These are phyloP conservation scores for Charanyca ferruginea DNA, from an alignment of 2,888 invertebrate genomes.

Conservation along the genomic window DNA sequence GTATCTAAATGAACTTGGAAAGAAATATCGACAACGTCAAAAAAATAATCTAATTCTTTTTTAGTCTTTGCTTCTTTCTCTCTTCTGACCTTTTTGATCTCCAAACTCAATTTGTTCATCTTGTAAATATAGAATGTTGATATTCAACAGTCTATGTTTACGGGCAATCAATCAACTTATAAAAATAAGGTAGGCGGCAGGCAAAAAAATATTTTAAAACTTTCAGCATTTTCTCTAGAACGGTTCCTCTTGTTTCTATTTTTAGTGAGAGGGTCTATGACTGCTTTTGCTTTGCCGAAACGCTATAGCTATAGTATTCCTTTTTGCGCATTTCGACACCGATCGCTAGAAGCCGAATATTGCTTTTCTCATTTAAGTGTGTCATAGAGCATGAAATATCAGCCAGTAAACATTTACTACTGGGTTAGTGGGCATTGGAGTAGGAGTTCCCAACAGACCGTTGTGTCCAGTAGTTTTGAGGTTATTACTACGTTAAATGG, in stretches of 20 bases:
- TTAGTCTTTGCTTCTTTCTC: not conserved
- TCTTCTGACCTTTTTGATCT: not conserved
- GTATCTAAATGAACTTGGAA: conserved; percentile 7
- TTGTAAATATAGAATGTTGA: conserved; percentile 14
- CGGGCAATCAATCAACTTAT: conserved; percentile 19
- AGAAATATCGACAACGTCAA: not conserved
- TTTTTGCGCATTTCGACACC: conserved; percentile 2
- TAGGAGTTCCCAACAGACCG: not conserved
- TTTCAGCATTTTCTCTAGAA: no score
- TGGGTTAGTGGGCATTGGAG: not conserved
- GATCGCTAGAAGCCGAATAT: conserved; percentile 15
- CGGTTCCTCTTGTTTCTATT: no score
- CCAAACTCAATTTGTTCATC: conserved; percentile 12
- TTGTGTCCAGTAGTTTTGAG: not conserved
- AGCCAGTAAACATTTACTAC: conserved; percentile 32
- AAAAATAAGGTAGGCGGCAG: not conserved
- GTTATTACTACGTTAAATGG: conserved; percentile 24
- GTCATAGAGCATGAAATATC: conserved; percentile 29
- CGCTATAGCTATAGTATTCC: not conserved
- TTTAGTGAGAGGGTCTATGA: not conserved
- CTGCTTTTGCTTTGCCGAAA: not conserved
- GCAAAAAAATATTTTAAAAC: no score
- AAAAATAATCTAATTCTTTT: not conserved
- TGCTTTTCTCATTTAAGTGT: conserved; percentile 15
- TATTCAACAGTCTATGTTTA: conserved; percentile 32